Conservation (phyloP, 1,140 invertebrate species). For the Notospermus geniculatus region DNA sequence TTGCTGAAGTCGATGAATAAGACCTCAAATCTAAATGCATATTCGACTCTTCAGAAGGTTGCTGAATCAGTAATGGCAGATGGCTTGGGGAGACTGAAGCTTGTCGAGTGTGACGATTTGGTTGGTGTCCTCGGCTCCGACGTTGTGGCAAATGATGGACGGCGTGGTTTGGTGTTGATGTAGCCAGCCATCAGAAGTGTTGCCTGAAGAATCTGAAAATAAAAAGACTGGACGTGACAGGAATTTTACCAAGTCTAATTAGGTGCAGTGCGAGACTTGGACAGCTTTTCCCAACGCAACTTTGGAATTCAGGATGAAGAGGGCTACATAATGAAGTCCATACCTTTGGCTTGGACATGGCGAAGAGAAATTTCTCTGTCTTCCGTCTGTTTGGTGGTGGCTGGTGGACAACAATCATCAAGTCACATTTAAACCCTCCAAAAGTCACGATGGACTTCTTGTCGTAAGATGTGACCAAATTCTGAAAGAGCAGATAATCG, state of each 20-base stretch:
- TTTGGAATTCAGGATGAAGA: neutral
- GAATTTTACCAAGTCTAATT: neutral
- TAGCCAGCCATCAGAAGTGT: slow-evolving; percentile 92
- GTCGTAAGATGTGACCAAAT: slow-evolving; percentile 63
- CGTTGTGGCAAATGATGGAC: slow-evolving; percentile 27
- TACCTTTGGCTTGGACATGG: slow-evolving; percentile 87
- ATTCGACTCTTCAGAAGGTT: too few relatives aligned
- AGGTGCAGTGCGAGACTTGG: too few relatives aligned
- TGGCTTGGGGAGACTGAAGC: too few relatives aligned
- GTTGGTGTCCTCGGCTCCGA: slow-evolving; percentile 7
- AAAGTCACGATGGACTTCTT: slow-evolving; percentile 90
- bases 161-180: slow-evolving; percentile 73
- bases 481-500: too few relatives aligned
- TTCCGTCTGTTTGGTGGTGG: slow-evolving; percentile 54
- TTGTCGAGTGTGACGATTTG: slow-evolving; percentile 11
- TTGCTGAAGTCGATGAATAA: too few relatives aligned
- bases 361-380: slow-evolving; percentile 86
- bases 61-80: too few relatives aligned
- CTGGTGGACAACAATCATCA: slow-evolving; percentile 83
- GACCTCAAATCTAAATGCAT: too few relatives aligned
- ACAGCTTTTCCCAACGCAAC: neutral
- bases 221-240: slow-evolving; percentile 6
- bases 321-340: neutral
- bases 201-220: slow-evolving; percentile 77
- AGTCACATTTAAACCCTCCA: slow-evolving; percentile 90